Conservation (phyloP, 2,113 vertebrate genomes). For the Felis chaus region DNA sequence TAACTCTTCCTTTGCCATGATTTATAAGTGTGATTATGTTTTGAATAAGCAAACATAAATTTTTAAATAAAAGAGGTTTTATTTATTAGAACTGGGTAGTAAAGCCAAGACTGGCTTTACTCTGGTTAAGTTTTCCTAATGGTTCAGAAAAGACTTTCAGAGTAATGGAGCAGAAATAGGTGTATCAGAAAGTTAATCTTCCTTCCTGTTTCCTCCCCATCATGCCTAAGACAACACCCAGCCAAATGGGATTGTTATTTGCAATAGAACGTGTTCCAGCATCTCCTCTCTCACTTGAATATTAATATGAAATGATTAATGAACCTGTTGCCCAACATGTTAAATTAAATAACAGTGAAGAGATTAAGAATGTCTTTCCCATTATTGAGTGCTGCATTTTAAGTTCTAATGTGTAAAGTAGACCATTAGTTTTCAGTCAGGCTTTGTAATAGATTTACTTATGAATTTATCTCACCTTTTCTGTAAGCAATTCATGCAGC, state of each 20-base stretch:
- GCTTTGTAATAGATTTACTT: constrained; percentile 51
- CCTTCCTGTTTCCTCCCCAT: constrained; percentile 21
- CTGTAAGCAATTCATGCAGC: constrained; percentile 28
- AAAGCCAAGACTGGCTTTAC: neutral
- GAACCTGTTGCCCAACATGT: constrained; percentile 50
- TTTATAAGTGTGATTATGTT: constrained; percentile 24
- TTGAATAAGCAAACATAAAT: neutral
- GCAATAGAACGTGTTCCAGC: neutral
- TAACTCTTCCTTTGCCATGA: neutral
- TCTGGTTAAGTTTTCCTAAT: neutral
- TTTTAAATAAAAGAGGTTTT: neutral
- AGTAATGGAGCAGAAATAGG: constrained; percentile 57
- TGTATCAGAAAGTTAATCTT: constrained; percentile 63
- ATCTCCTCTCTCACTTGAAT: constrained; percentile 54
- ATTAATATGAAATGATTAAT: constrained; percentile 76
- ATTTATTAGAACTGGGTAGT: constrained; percentile 3
- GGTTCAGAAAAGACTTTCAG: constrained; percentile 42
- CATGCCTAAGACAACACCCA: constrained; percentile 17
- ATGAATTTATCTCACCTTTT: constrained; percentile 64
- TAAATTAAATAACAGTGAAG: constrained; percentile 69
- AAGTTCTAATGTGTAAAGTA: constrained; percentile 57
- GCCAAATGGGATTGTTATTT: constrained; percentile 50
- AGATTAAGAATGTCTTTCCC: constrained; percentile 65
- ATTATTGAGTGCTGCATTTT: constrained; percentile 6
- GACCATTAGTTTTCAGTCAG: constrained; percentile 60